Evolutionary conservation across 2,797 vertebrate species (phyloP).

Genomic region (Darevskia nairensis): DNA sequence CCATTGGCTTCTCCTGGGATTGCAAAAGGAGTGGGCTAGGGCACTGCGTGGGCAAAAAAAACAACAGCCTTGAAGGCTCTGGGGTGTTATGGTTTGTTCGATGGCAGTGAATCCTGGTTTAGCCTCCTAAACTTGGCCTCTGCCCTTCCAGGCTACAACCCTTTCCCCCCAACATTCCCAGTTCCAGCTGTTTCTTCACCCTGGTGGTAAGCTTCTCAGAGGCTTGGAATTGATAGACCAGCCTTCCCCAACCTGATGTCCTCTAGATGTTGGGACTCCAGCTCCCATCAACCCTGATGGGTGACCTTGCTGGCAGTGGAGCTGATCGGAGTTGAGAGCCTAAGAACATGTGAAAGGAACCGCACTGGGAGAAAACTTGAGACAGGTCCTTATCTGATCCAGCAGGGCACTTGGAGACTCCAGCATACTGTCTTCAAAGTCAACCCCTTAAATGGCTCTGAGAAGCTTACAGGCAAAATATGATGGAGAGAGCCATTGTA

Average conservation of each 20-base stretch:
- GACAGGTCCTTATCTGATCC: background rate
- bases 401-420: background rate
- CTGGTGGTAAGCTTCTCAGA: background rate
- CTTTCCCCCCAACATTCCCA: background rate
- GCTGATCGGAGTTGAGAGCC: background rate
- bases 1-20: background rate
- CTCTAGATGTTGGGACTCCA: too few relatives aligned
- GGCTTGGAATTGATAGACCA: too few relatives aligned
- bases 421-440: background rate
- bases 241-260: too few relatives aligned
- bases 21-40: too few relatives aligned
- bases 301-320: too few relatives aligned
- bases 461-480: background rate
- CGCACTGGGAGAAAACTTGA: background rate
- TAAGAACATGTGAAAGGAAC: too few relatives aligned
- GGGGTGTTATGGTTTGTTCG: background rate
- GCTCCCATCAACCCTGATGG: too few relatives aligned
- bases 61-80: background rate
- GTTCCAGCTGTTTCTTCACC: background rate
- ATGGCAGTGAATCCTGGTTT: background rate
- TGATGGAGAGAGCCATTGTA: background rate
- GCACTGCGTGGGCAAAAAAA: too few relatives aligned
- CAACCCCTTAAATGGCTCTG: background rate
- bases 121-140: background rate
- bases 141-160: background rate